A percentile compares a stretch with the other conserved stretches of the same genome.
Evolutionary conservation across 2,888 invertebrate species (phyloP).

Genomic region (Microctonus aethiopoides): DNA sequence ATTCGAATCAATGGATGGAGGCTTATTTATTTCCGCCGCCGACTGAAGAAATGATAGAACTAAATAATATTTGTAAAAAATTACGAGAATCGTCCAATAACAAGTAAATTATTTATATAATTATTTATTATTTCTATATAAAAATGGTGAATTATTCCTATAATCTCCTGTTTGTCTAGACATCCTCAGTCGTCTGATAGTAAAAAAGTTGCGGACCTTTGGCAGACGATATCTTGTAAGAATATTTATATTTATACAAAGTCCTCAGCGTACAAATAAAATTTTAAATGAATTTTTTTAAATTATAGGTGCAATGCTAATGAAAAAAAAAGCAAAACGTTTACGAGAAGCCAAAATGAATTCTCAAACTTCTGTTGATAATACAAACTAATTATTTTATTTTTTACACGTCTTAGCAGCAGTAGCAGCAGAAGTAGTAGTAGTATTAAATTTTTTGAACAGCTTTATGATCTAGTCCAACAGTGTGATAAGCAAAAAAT

Average conservation of each 20-base stretch:
- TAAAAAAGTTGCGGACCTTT: slow-evolving; percentile 50
- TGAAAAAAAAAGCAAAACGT: slow-evolving; percentile 54
- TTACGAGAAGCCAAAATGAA: slow-evolving; percentile 47
- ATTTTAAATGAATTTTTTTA: slow-evolving; percentile 3
- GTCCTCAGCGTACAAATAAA: too few relatives aligned
- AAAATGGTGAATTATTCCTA: not conserved
- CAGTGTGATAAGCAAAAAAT: not conserved
- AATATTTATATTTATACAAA: slow-evolving; percentile 8
- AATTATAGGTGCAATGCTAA: slow-evolving; percentile 52
- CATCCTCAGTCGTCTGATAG: slow-evolving; percentile 20
- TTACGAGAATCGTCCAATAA: slow-evolving; percentile 43
- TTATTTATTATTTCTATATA: slow-evolving; percentile 3
- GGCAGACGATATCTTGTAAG: slow-evolving; percentile 56
- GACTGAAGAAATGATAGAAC: slow-evolving; percentile 50
- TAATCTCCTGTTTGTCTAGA: slow-evolving; percentile 21
- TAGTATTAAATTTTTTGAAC: not conserved
- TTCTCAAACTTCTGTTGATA: not conserved
- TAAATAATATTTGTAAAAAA: slow-evolving; percentile 51
- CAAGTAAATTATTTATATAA: slow-evolving; percentile 34
- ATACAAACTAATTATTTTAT: not conserved
- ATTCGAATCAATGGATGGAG: slow-evolving; percentile 35
- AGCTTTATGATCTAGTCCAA: not conserved
- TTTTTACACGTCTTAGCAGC: too few relatives aligned
- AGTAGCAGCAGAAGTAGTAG: not conserved
- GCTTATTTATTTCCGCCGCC: slow-evolving; percentile 49